A percentile compares a stretch with the other conserved stretches of the same genome.
Conservation (phyloP, 2,797 vertebrate genomes). For the Carduelis carduelis region DNA sequence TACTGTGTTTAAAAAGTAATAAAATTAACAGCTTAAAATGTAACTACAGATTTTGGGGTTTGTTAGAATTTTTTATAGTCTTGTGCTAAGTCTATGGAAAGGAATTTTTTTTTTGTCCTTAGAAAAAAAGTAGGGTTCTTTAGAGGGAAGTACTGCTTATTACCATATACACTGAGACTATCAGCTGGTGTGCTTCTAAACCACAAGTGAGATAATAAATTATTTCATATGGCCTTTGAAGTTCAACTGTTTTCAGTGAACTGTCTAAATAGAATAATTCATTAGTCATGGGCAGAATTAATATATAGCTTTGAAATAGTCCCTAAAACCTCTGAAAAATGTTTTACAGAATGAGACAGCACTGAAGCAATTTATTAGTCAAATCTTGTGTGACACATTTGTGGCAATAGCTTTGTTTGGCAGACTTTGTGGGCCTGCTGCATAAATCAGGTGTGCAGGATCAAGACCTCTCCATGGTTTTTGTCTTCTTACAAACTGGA, state of each 20-base stretch:
- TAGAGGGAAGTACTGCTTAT: not conserved
- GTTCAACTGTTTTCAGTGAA: conserved; percentile 22
- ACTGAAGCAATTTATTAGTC: conserved; percentile 21
- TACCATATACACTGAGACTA: not conserved
- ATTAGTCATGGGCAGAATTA: conserved; percentile 6
- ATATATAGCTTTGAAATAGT: not conserved
- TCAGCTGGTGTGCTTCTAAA: conserved; percentile 3
- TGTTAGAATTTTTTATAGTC: not conserved
- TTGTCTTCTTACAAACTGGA: not conserved
- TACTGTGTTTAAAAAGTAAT: not conserved
- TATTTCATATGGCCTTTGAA: conserved; percentile 2
- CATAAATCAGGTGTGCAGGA: not conserved
- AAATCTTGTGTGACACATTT: not conserved
- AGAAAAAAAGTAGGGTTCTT: not conserved
- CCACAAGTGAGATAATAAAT: not conserved
- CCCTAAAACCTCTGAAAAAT: not conserved
- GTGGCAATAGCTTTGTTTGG: not conserved
- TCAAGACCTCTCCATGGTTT: not conserved
- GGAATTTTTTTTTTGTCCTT: not conserved
- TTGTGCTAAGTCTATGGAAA: not conserved
- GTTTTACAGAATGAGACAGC: not conserved
- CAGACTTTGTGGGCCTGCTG: not conserved
- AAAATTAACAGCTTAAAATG: conserved; percentile 7
- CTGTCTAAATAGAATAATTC: conserved; percentile 39
- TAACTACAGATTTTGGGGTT: not conserved